Evolutionary conservation across 2,113 vertebrate species (phyloP), one percentile per base, ranked within the genome.

Genomic region (Gambusia affinis): DNA sequence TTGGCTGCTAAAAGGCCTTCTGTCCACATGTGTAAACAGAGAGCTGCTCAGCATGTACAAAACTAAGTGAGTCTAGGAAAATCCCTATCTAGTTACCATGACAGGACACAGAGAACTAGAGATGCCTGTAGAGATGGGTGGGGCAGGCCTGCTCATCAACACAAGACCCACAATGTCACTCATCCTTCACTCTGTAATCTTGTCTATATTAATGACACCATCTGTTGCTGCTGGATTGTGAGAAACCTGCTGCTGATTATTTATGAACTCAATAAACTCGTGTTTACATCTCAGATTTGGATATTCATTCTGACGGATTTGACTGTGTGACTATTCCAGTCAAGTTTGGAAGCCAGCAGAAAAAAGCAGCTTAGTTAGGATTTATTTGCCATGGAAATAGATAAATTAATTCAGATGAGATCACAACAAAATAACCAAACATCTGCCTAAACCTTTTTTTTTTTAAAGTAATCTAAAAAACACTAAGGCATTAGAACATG

Each of bases 131-230:
- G 72, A 72, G 30, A 72, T 28, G 37, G 82, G 81, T 67, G 78
- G 82, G 79, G 77, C 47, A 22, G 1, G 22, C 8, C 57, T 47
- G 64, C 66, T 28, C 10, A 24, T 70, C 86, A 87, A 89, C 79
- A 51, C 79, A 28, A 61, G 35, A 66, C 72, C 10, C 80, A 31
- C 39, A 79, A 79, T 78, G 28, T 85, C 83, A 65, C 65, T 37
- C 66, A 19, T 73, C 60, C 63, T 68, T 81, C 78, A 66, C 72
- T 77, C 64, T 83, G 72, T 75, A 84, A 87, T 78, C 72, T 69
- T 76, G 66, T 84, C 76, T 71, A 85, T 87, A 89, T 87, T 85
- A 89, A 86, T 86, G 60, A 68, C 63, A 37, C 86, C 91, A 92
- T 90, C 90, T 92, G 91, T 79, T 88, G 60, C 62, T 54, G 74